phyloP scores from a whole-genome alignment of 2,797 vertebrate species.

The Lagorchestes hirsutus region DNA sequence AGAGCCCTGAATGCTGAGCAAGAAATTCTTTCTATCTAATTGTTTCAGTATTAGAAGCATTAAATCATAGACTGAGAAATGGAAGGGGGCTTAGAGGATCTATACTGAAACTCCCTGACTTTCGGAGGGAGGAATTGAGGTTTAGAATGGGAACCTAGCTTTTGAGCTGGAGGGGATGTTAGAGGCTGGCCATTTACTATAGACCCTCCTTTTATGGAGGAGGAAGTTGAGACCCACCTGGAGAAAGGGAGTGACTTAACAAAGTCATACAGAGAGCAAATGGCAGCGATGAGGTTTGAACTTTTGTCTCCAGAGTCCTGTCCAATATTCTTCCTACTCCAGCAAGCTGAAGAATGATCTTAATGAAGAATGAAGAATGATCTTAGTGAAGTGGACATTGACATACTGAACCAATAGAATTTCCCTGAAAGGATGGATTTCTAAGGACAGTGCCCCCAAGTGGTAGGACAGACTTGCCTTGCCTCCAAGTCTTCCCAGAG shows the following conservation, averaged over 20 bases:
- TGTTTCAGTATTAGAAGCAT: background rate
- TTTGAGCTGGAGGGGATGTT: background rate
- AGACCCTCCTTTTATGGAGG: background rate
- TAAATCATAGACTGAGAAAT: background rate
- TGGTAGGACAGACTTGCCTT: conserved; percentile 10
- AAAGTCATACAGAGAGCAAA: background rate
- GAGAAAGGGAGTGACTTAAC: background rate
- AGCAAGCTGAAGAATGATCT: background rate
- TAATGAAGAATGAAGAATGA: too few relatives aligned
- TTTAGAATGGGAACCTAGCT: background rate
- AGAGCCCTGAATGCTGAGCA: background rate
- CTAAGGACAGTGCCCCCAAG: background rate
- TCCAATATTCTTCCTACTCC: background rate
- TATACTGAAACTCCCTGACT: background rate
- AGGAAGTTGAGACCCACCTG: background rate
- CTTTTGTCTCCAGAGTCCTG: background rate
- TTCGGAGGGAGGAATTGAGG: background rate
- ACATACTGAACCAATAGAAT: background rate
- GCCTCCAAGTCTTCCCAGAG: conserved; percentile 2
- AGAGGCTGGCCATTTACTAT: background rate
- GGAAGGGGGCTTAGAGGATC: background rate
- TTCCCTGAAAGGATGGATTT: conserved; percentile 3
- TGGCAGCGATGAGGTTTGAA: background rate
- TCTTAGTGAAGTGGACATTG: background rate
- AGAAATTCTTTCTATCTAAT: background rate